Evolutionary conservation across 2,797 vertebrate species (phyloP).

Genomic region (Sebastes minor): DNA sequence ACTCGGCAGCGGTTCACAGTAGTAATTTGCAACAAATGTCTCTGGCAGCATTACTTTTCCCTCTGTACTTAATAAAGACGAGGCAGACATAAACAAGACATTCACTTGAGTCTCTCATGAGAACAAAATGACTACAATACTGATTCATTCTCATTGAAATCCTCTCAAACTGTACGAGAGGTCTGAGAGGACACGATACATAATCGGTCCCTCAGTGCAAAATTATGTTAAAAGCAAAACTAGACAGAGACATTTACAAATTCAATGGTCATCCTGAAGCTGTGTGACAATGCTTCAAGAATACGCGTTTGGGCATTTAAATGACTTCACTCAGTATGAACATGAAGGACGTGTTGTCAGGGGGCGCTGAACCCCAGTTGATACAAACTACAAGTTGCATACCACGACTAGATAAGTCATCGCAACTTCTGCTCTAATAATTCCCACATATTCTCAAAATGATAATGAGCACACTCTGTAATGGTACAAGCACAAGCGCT

Average conservation of each 20-base stretch:
- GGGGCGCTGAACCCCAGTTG: not conserved
- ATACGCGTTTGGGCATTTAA: not conserved
- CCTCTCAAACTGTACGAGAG: slow-evolving; percentile 20
- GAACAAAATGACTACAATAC: slow-evolving; percentile 27
- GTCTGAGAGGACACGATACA: slow-evolving; percentile 12
- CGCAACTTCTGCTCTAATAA: slow-evolving; percentile 52
- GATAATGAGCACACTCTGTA: too few relatives aligned
- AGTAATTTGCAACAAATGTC: slow-evolving; percentile 33
- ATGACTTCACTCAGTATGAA: slow-evolving; percentile 1
- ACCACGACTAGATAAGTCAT: slow-evolving; percentile 14
- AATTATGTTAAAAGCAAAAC: slow-evolving; percentile 27
- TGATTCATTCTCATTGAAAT: slow-evolving; percentile 32
- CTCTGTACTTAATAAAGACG: slow-evolving; percentile 7
- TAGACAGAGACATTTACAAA: slow-evolving; percentile 22
- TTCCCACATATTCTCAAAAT: slow-evolving; percentile 25
- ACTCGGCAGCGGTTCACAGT: slow-evolving; percentile 13
- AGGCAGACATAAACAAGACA: slow-evolving; percentile 35
- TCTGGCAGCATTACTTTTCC: not conserved
- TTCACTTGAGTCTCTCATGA: slow-evolving; percentile 9
- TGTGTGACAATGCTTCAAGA: not conserved
- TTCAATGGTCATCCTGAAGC: not conserved
- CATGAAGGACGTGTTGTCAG: not conserved
- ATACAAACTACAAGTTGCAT: slow-evolving; percentile 1
- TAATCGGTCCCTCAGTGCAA: slow-evolving; percentile 28
- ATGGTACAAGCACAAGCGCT: too few relatives aligned